These are phyloP conservation scores for Miltochrista miniata DNA, from an alignment of 2,888 invertebrate species.

Conservation along the genomic window DNA sequence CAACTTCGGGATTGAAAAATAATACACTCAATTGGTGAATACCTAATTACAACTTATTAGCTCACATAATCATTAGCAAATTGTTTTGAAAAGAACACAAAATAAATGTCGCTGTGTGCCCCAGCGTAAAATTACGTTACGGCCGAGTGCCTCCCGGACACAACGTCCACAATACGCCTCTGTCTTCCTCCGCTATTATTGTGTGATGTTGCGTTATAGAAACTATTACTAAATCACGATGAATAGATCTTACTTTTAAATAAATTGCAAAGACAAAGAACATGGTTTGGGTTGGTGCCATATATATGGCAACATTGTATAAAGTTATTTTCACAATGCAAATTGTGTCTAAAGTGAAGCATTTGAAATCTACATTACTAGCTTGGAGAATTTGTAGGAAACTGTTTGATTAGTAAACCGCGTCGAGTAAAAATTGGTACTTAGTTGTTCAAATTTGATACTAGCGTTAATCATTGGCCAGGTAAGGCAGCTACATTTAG, in stretches of 20 bases:
- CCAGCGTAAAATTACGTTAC: constrained; percentile 66
- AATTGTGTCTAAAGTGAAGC: constrained; percentile 1
- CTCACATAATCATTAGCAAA: constrained; percentile 33
- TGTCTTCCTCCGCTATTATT: constrained; percentile 62
- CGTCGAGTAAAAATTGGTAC: constrained; percentile 2
- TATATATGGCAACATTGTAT: neutral
- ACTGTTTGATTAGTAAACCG: constrained; percentile 18
- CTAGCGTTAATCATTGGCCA: constrained; percentile 8
- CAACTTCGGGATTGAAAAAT: neutral
- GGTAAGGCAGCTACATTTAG: constrained; percentile 17
- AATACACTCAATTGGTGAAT: neutral
- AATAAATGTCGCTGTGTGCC: constrained; percentile 56
- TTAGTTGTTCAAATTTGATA: constrained; percentile 5
- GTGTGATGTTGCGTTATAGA: constrained; percentile 54
- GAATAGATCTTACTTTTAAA: constrained; percentile 26
- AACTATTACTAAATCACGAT: constrained; percentile 36
- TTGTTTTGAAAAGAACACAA: constrained; percentile 45
- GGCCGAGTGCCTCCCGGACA: constrained; percentile 62
- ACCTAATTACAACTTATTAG: constrained; percentile 31
- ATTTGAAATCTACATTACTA: constrained; percentile 5
- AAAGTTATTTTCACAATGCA: constrained; percentile 1
- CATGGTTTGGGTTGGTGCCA: neutral
- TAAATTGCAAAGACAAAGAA: constrained; percentile 12
- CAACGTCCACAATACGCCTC: constrained; percentile 42
- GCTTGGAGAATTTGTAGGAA: constrained; percentile 10